Evolutionary conservation across 2,888 invertebrate genomes (phyloP), one percentile per base, ranked within the genome.

Genomic region (Elmis aenea): DNA sequence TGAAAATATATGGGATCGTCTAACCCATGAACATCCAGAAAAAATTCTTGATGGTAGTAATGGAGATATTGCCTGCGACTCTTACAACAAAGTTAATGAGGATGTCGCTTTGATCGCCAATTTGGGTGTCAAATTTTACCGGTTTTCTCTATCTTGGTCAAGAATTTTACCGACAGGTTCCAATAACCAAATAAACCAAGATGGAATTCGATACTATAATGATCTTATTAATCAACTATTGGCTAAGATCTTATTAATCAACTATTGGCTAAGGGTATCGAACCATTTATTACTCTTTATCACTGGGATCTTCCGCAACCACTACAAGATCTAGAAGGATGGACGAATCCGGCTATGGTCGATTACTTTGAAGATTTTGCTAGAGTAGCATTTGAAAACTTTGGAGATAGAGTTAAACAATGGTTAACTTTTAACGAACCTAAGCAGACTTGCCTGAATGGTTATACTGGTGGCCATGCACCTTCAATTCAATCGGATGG

Each of bases 241-340:
- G 0, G n/a, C n/a, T n/a, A n/a, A n/a, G 65, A 71, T 23, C 57
- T 84, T 11, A 67, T 82, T 5, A 62, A 75, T 25, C 75, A 72
- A 47, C 62, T 83, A 2, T 42, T 66, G 0, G 62, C 54, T 1
- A 63, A 72, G 32, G 67, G 66, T n/a, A 77, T 83, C 35, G 51
- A 61, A 25, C 79, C 82, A 0, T 50, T 75, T 18, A 70, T 76
- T 6, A 77, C 77, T 1, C 65, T 79, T 58, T 78, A 77, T 64
- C 79, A 80, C 52, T 79, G 76, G 76, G 78, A 80, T 52, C 64
- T 79, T 35, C 79, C 79, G 0, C 73, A 76, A 49, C 35, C 50
- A 3, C 58, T 76, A n/a, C 72, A 76, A 65, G 68, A 77, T 16
- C 10, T 29, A 10, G 79, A 79, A 0, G 79, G 79, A 0, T 79